These are phyloP conservation scores for Brachionus plicatilis DNA, from an alignment of 1,140 invertebrate genomes.

Conservation along the genomic window DNA sequence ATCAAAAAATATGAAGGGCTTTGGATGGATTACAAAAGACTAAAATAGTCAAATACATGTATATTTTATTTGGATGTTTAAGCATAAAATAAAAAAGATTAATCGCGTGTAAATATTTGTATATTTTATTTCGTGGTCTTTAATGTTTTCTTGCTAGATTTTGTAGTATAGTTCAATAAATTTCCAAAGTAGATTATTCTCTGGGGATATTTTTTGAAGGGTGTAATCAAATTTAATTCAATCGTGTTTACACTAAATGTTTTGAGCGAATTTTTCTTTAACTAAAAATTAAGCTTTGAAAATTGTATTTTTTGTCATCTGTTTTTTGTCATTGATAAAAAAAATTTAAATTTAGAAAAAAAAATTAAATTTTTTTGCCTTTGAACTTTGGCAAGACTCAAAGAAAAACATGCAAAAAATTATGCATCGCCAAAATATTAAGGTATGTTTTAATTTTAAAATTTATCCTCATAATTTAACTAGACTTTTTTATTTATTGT, in stretches of 20 bases:
- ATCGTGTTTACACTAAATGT: neutral
- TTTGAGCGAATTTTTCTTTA: neutral
- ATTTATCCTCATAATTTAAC: neutral
- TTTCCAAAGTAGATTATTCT: neutral
- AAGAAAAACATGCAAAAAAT: neutral
- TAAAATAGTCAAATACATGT: neutral
- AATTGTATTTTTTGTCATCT: too few relatives aligned
- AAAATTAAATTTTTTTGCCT: too few relatives aligned
- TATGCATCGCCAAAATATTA: neutral
- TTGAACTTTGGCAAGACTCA: too few relatives aligned
- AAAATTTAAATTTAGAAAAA: too few relatives aligned
- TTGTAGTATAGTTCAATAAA: neutral
- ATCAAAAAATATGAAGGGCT: neutral
- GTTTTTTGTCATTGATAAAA: too few relatives aligned
- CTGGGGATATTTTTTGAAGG: neutral
- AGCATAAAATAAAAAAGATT: neutral
- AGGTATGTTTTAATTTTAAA: neutral
- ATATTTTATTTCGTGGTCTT: neutral
- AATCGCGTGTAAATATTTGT: slow-evolving; percentile 36
- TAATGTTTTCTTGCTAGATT: neutral
- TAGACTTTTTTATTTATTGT: neutral
- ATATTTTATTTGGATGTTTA: neutral
- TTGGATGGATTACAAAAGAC: neutral
- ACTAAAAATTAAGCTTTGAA: neutral
- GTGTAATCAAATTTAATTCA: neutral